Base-by-base conservation (phyloP, 2,888 invertebrate genomes). In the Tachina grossa region DNA sequence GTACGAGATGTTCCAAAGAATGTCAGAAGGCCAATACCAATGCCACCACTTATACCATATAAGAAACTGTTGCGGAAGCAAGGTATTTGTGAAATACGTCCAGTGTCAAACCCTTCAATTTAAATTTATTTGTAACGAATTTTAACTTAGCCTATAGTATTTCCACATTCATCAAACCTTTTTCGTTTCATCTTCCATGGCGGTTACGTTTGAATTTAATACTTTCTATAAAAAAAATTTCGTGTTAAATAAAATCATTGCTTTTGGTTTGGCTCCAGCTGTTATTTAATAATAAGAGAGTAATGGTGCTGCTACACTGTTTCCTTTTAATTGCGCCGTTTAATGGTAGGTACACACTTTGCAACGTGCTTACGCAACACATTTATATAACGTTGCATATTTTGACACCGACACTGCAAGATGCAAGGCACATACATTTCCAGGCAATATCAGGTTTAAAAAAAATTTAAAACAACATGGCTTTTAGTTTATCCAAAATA, bases 1-100 rank as follows among this genome's bases (percentile, higher is more conserved):
- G 95, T 93, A 88, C 94, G 94, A 86, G 97, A 97, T 13, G 97
- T 96, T 87, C 95, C 94, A 90, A 97, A 92, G 92, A 97, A 97
- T 84, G 95, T 93, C 8, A 94, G 92, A 77, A 97, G 89, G 13
- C 97, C 97, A 84, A 93, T 91, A 5, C 94, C 95, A 39, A 97
- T 89, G 68, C 97, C 97, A 61, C 96, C 94, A 71, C 94, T 92
- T 72, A 97, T 94, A 11, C 97, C 97, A 92, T 96, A 95, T 0
- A 97, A 90, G 89, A 96, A 95, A 90, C 96, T 96, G 89, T 95
- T 95, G 85, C 96, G 94, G 91, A 97, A 97, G 92, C 97, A 97
- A 0, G 97, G 97, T 83, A 97, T 96, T 93, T 96, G 94, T 0
- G 95, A 93, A 31, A 97, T 91, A 88, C 95, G 93, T 11, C 96